phyloP scores from a whole-genome alignment of 1,140 invertebrate genomes.

The Papilio aristodemus region DNA sequence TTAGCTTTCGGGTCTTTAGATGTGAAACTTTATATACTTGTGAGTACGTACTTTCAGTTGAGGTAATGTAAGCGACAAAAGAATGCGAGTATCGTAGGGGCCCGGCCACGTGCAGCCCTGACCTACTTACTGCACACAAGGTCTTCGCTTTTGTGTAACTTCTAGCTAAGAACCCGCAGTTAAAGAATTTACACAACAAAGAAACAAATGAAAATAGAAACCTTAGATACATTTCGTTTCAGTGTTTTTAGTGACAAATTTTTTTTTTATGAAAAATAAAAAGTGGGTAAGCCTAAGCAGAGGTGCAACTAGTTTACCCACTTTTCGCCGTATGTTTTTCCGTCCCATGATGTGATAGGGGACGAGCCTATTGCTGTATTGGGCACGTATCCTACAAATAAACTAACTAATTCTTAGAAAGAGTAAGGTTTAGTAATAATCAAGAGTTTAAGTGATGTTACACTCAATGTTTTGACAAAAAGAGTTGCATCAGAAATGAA shows the following conservation, averaged over 20 bases:
- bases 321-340: too few species aligned
- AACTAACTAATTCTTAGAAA: too few species aligned
- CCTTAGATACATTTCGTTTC: background rate
- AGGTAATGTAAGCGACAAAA: conserved; percentile 2
- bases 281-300: too few species aligned
- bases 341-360: too few species aligned
- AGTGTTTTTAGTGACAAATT: background rate
- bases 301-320: too few species aligned
- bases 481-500: too few species aligned
- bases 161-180: background rate
- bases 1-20: background rate
- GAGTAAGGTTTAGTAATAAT: too few species aligned
- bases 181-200: conserved; percentile 18
- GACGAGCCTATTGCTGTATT: too few species aligned
- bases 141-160: conserved; percentile 6
- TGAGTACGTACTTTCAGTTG: background rate
- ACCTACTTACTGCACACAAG: conserved; percentile 11
- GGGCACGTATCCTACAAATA: too few species aligned
- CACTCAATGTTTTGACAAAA: too few species aligned
- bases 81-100: background rate
- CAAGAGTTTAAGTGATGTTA: too few species aligned
- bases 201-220: conserved; percentile 8
- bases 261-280: background rate
- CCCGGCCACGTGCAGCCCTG: conserved; percentile 6
- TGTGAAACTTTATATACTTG: background rate